Conservation (phyloP, 2,888 invertebrate species). For the Eilema griseolum region DNA sequence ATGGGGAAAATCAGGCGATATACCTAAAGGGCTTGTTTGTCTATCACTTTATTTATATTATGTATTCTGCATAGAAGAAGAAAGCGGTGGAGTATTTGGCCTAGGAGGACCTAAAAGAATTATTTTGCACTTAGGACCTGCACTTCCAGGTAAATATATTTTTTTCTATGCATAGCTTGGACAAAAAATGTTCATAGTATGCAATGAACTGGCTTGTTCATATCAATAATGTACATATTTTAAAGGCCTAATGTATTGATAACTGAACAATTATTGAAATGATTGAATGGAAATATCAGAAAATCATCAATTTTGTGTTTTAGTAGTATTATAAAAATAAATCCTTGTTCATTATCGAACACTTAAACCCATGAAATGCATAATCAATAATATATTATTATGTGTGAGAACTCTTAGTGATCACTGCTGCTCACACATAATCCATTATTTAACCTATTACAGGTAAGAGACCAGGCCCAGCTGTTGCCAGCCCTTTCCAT, state of each 20-base stretch:
- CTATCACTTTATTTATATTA: constrained; percentile 90
- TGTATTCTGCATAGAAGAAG: constrained; percentile 93
- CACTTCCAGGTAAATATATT: constrained; percentile 82
- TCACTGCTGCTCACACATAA: neutral
- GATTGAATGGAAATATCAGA: no score
- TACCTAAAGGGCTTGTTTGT: constrained; percentile 90
- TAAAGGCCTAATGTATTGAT: no score
- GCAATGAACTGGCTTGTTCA: no score
- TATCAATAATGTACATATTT: no score
- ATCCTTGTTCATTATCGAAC: no score
- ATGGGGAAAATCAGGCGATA: constrained; percentile 93
- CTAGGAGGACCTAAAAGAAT: constrained; percentile 94
- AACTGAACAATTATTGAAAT: no score
- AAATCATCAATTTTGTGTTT: no score
- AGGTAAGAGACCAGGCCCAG: constrained; percentile 92
- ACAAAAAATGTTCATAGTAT: no score
- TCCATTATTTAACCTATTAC: constrained; percentile 36
- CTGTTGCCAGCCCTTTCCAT: constrained; percentile 89
- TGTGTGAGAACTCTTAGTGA: neutral
- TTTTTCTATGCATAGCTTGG: neutral
- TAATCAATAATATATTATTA: neutral
- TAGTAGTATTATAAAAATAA: no score
- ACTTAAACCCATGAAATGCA: no score
- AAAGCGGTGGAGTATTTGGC: constrained; percentile 92
- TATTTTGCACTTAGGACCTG: constrained; percentile 91